Conservation (phyloP, 37 sponge, comb jelly and placozoan genomes). For the Geodia barretti region DNA sequence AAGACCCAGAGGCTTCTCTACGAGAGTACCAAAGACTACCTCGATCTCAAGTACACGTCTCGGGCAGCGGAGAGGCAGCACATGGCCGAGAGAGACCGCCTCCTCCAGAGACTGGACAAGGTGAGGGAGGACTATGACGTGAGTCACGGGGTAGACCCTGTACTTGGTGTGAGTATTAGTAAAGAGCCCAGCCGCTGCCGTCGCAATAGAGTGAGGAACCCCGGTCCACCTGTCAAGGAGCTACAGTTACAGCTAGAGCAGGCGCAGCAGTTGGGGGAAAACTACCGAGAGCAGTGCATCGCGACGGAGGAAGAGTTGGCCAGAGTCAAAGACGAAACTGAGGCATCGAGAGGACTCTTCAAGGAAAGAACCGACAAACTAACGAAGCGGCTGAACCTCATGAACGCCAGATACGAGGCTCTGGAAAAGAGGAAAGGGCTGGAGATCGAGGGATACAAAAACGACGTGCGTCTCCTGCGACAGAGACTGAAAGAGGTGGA, state of each 20-base stretch:
- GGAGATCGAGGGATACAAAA: constrained; percentile 98
- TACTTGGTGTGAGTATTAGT: constrained; percentile 38
- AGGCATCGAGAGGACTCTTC: constrained; percentile 80
- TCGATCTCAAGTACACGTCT: constrained; percentile 91
- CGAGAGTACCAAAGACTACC: constrained; percentile 95
- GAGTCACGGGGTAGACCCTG: constrained; percentile 59
- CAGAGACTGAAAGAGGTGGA: constrained; percentile 91
- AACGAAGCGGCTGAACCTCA: constrained; percentile 75
- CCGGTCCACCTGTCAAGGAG: constrained; percentile 20
- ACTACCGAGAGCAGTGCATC: constrained; percentile 97
- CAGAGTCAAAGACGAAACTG: constrained; percentile 83
- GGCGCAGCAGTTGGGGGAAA: constrained; percentile 92
- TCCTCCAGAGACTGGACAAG: constrained; percentile 84
- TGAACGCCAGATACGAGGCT: constrained; percentile 88
- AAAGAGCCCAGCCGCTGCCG: background rate
- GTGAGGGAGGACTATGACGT: constrained; percentile 59
- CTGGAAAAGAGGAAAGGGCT: constrained; percentile 89
- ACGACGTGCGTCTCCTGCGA: constrained; percentile 90
- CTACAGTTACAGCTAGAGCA: constrained; percentile 83
- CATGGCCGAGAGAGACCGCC: constrained; percentile 89
- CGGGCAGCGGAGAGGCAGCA: constrained; percentile 86
- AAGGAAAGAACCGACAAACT: constrained; percentile 79
- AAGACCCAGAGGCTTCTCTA: constrained; percentile 91
- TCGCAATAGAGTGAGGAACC: background rate
- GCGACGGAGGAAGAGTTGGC: constrained; percentile 90